Base-by-base conservation (phyloP, 2,888 invertebrate genomes). In the Ormia ochracea region DNA sequence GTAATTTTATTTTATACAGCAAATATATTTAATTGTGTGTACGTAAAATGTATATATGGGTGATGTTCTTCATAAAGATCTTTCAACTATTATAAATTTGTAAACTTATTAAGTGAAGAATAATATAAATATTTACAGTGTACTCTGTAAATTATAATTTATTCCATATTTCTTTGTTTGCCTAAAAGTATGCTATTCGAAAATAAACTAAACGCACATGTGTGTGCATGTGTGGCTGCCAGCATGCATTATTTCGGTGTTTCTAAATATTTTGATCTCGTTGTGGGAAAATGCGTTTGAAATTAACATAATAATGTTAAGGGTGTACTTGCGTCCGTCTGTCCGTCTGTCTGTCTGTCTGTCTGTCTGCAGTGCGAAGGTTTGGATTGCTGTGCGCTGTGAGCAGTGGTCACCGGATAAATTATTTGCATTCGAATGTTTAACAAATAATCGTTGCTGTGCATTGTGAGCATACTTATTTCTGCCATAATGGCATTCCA, bases 241-340 rank as follows among this genome's bases (percentile, higher is more conserved):
- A 14, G n/a, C 17, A 4, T 56, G 12, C 41, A 14, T 26, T 2
- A 6, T 1, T 33, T 33, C n/a, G 17, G 0, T 33, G 1, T 48
- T 12, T 36, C 19, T 7, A 48, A 48, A 12, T 14, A 17, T 36
- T 58, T 65, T 65, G 38, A 65, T 38, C 56, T 74, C 56, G 69
- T 69, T 76, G 38, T 54, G 61, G 38, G 36, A 6, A 76, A 76
- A 63, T 76, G 54, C 38, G 69, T 69, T 69, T 54, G 48, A 76
- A 69, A 69, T 69, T 69, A 76, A 63, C 61, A 76, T 56, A 69
- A 63, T 56, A 69, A 76, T 69, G 31, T 63, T 63, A 76, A 76
- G 69, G 69, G 69, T 59, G 54, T 61, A 50, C 33, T 65, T 48
- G 38, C 31, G 7, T 45, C 38, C 26, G n/a, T 28, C 26, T 50